A percentile compares a stretch with the other conserved stretches of the same genome.
Evolutionary conservation across 2,888 invertebrate genomes (phyloP).

Genomic region (Drosophila anomalipes): DNA sequence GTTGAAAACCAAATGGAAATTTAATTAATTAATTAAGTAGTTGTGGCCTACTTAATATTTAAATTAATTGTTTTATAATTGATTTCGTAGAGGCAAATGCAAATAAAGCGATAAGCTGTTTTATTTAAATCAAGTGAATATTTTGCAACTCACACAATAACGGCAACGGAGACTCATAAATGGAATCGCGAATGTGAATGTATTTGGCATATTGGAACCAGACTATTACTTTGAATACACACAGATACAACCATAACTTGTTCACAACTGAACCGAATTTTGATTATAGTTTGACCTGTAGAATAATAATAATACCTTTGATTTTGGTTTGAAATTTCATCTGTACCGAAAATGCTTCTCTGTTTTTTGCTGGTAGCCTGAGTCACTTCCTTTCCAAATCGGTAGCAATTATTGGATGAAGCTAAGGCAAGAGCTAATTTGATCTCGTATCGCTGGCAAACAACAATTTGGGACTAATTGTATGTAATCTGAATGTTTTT

Average conservation of each 20-base stretch:
- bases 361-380: neutral
- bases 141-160: neutral
- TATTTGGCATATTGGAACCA: neutral
- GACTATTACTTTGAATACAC: neutral
- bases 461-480: constrained; percentile 51
- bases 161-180: neutral
- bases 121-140: neutral
- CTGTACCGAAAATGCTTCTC: neutral
- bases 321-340: neutral
- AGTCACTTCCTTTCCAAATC: constrained; percentile 24
- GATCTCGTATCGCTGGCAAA: constrained; percentile 32
- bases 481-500: constrained; percentile 39
- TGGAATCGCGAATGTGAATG: neutral
- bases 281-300: neutral
- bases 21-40: neutral
- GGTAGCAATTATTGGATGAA: constrained; percentile 27
- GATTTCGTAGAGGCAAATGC: neutral
- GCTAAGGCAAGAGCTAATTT: constrained; percentile 44
- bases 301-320: neutral
- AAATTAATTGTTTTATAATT: neutral
- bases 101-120: neutral
- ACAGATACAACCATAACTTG: neutral
- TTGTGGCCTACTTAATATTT: neutral
- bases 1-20: neutral
- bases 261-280: neutral